Evolutionary conservation across 2,888 invertebrate species (phyloP), one percentile per base, ranked within the genome.

Genomic region (Gastracanthus pulcherrimus): DNA sequence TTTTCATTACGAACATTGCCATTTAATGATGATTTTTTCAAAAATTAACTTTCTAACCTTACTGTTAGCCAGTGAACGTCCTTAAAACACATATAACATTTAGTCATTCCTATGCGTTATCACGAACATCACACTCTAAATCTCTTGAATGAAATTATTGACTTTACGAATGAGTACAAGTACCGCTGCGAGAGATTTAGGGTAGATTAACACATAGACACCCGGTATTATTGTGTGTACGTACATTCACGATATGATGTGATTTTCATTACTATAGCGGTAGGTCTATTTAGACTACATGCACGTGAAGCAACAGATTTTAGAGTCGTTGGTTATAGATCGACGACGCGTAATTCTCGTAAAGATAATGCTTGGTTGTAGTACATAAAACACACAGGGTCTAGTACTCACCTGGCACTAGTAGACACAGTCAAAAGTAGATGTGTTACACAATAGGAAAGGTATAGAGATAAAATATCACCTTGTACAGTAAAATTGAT

Each of bases 351-450:
- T 74, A 16, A 36, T 72, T 34, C 7, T 41, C 41, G 36, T 55
- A 64, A 58, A 66, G 23, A 62, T 69, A 36, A 29, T 75, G 80
- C 62, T 75, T 75, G 70, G 34, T 62, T 51, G 55, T 69, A 60
- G 69, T 74, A 16, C 36, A 38, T 38, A 48, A 55, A 6, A 38
- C 31, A 48, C 60, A 11, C 34, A 62, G 19, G 23, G 9, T 23
- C 58, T 76, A 70, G 36, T 23, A 1, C 26, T 19, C 55, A 62
- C 36, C 19, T 62, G 41, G 74, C 62, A 74, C 62, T 38, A 3
- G 45, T 74, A 62, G 60, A 74, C n/a, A 58, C 19, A 34, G 31
- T 62, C 55, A 4, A 45, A 45, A 31, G 16, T n/a, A 41, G 58
- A n/a, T 62, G 34, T 62, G 23, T 62, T 34, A 62, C 13, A 48